Conservation (phyloP, 2,797 vertebrate genomes). For the Anolis apletophallus region DNA sequence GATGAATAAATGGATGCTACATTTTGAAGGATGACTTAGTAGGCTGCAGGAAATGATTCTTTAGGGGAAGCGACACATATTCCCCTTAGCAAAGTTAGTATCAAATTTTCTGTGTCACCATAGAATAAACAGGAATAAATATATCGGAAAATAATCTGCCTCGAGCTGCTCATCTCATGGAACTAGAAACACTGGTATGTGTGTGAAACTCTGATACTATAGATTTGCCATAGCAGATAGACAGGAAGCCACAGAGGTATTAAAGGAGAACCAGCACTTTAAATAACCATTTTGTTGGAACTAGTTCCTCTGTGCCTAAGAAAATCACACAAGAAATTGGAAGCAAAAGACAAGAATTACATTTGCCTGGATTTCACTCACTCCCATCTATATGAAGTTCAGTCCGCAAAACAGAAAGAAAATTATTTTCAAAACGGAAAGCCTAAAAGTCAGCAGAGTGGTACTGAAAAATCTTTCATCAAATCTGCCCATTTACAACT, state of each 20-base stretch:
- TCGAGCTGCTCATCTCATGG: conserved; percentile 30
- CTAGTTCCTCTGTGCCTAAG: neutral
- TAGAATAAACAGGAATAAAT: conserved; percentile 24
- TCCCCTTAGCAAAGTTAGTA: conserved; percentile 43
- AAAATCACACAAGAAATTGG: conserved; percentile 57
- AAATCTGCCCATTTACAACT: conserved; percentile 32
- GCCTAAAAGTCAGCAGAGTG: neutral
- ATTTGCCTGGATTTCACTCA: neutral
- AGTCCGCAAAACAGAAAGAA: conserved; percentile 7
- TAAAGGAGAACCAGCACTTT: conserved; percentile 49
- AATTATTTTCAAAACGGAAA: neutral
- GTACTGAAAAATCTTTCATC: conserved; percentile 33
- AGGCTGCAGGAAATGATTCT: conserved; percentile 38
- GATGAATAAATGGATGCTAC: conserved; percentile 7
- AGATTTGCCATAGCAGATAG: conserved; percentile 23
- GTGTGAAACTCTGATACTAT: conserved; percentile 43
- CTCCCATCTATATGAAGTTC: conserved; percentile 47
- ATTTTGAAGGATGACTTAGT: conserved; percentile 45
- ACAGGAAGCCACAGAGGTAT: conserved; percentile 18
- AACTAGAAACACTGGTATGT: conserved; percentile 30
- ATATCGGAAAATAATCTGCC: conserved; percentile 39
- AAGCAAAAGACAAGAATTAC: conserved; percentile 32
- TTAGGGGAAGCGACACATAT: conserved; percentile 47
- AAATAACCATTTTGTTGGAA: conserved; percentile 42
- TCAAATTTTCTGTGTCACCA: conserved; percentile 43